Base-by-base conservation (phyloP, 2,888 invertebrate genomes). In the Diarsia dahlii region DNA sequence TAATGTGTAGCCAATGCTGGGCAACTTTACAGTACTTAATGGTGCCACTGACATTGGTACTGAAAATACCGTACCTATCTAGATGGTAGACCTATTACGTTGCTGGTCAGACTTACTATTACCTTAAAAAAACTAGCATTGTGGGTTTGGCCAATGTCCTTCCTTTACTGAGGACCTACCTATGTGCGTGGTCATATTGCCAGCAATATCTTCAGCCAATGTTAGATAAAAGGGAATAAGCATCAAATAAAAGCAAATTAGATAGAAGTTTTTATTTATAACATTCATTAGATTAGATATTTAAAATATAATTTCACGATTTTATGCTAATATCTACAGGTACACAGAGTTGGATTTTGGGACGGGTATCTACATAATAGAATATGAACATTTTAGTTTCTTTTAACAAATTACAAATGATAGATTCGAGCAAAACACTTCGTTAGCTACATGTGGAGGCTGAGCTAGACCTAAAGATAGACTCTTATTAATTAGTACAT, bases 281-380 rank as follows among this genome's bases (percentile, higher is more conserved):
- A 82, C 82, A 78, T 82, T 78, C 54, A 81, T 77, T 28, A 1
- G 2, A 60, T 52, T 46, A 50, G 39, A 68, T 81, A 81, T 76
- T 82, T 81, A 66, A 81, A 82, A 78, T 66, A 77, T 69, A 72
- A 73, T 73, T 73, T 69, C 62, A 70, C 28, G 46, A 66, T 66
- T 73, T 56, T 64, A 77, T 62, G 66, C 68, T 71, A 65, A 67
- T 69, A 73, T 67, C 78, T 70, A 81, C 62, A 62, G 28, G 23
- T 74, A 80, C 58, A 80, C 34, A 67, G 13, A 73, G 39, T 74
- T 58, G 48, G 46, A 45, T 70, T 76, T 73, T 73, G 58, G 78
- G 69, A 82, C 73, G 60, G 56, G 69, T 72, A 39, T 70, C 20
- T 28, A 28, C 28, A 28, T 60, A 60, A 34, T 81, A 9, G 78